Evolutionary conservation across 2,888 invertebrate species (phyloP).

Genomic region (Opisthograptis luteolata): DNA sequence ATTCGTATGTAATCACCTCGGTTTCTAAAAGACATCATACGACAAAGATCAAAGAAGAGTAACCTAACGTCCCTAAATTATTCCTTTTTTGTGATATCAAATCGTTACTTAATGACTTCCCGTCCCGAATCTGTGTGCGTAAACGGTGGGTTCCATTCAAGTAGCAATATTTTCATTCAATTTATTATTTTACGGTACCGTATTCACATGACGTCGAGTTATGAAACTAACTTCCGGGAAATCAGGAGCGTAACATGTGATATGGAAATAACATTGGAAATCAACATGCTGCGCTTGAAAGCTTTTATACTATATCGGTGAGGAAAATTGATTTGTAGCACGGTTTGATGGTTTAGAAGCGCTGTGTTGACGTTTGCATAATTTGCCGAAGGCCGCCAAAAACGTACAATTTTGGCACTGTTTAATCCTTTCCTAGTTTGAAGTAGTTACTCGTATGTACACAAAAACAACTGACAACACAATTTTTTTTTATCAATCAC

Average conservation of each 20-base stretch:
- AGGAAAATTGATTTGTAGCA: constrained; percentile 55
- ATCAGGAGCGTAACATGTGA: constrained; percentile 38
- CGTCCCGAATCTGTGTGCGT: constrained; percentile 37
- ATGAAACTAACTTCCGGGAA: constrained; percentile 38
- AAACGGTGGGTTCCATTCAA: constrained; percentile 17
- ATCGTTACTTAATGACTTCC: constrained; percentile 51
- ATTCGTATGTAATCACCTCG: background rate
- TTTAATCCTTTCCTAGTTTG: too few species aligned
- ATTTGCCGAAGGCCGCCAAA: constrained; percentile 48
- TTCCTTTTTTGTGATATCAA: constrained; percentile 39
- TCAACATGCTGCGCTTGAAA: constrained; percentile 33
- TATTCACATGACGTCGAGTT: constrained; percentile 37
- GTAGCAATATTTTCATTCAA: constrained; percentile 38
- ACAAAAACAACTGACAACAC: too few species aligned
- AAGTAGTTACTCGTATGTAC: too few species aligned
- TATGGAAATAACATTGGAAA: constrained; percentile 44
- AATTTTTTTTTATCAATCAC: too few species aligned
- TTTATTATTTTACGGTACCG: constrained; percentile 38
- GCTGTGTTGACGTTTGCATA: constrained; percentile 55
- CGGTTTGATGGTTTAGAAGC: constrained; percentile 44
- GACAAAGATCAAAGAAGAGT: constrained; percentile 15
- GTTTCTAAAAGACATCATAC: constrained; percentile 9
- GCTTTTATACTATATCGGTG: constrained; percentile 38
- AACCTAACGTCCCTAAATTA: constrained; percentile 23
- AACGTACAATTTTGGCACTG: constrained; percentile 29